Conservation (phyloP, 2,888 invertebrate species). For the Tipula confusa region DNA sequence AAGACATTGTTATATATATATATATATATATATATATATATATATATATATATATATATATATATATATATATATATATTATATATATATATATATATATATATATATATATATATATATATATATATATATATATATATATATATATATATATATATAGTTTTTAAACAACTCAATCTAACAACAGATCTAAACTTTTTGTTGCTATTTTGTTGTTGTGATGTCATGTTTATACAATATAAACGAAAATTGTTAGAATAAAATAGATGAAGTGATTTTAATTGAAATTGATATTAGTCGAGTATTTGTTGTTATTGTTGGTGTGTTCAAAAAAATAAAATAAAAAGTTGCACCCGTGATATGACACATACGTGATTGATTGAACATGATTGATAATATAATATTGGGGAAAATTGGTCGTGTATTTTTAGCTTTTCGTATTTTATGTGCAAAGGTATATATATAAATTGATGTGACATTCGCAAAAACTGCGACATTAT, state of each 20-base stretch:
- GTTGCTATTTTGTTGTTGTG: not conserved
- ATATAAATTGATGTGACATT: not conserved
- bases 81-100: too few relatives aligned
- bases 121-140: too few relatives aligned
- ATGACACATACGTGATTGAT: slow-evolving; percentile 3
- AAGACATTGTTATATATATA: not conserved
- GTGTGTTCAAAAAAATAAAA: too few relatives aligned
- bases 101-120: too few relatives aligned
- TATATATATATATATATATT: too few relatives aligned
- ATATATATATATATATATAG: too few relatives aligned
- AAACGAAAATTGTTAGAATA: not conserved
- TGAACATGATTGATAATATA: slow-evolving; percentile 6
- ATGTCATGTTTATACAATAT: not conserved
- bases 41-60: too few relatives aligned
- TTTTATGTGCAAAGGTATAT: not conserved
- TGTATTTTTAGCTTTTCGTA: not conserved
- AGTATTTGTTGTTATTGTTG: not conserved
- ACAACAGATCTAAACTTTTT: not conserved
- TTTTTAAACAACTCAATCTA: not conserved
- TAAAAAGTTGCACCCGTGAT: not conserved
- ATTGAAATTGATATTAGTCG: not conserved
- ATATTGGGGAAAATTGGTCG: not conserved
- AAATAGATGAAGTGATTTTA: slow-evolving; percentile 25
- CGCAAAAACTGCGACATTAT: not conserved
- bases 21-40: too few relatives aligned